Evolutionary conservation across 2,797 vertebrate species (phyloP), one percentile per base, ranked within the genome.

Genomic region (Gallinago stenura): DNA sequence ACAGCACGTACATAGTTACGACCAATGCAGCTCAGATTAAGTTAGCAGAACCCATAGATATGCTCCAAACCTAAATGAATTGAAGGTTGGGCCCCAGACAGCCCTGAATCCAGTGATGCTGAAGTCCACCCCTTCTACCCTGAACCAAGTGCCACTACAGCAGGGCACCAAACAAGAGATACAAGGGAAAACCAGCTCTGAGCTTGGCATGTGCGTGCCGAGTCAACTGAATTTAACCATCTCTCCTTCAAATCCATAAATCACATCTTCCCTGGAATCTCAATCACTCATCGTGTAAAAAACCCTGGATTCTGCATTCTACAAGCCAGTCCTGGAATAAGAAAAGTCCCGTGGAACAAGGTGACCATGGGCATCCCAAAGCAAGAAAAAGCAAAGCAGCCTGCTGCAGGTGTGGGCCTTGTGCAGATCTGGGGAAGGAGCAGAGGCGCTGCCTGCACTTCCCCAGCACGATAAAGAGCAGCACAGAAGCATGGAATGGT

Each of bases 1-100:
- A 83, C 77, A 81, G 54, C 35, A 83, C 0, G 0, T 26, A 71
- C 35, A 18, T 1, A 35, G n/a, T 70, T 84, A 62, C 1, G 3
- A 46, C 64, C 58, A 56, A 25, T 3, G 20, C 26, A 82, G 46
- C 69, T 89, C 66, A 81, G 48, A 71, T 46, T 61, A 89, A 89
- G 35, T 37, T 58, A 84, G 54, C 54, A 87, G 18, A 87, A 66
- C 9, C 10, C 11, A 50, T 0, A 62, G 56, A 66, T 61, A 24
- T 24, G 7, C 68, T 87, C n/a, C 35, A 70, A 88, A 13, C 13
- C 13, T 58, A 79, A 90, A 76, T 2, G 2, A 93, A 45, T 25
- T 37, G 65, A 51, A 79, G 28, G 12, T 1, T 70, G 31, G 39
- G 21, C 16, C 19, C 8, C 35, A 72, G 75, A 33, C 20, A 85